phyloP scores from a whole-genome alignment of 2,113 vertebrate genomes.

The Zosterops hypoxanthus region DNA sequence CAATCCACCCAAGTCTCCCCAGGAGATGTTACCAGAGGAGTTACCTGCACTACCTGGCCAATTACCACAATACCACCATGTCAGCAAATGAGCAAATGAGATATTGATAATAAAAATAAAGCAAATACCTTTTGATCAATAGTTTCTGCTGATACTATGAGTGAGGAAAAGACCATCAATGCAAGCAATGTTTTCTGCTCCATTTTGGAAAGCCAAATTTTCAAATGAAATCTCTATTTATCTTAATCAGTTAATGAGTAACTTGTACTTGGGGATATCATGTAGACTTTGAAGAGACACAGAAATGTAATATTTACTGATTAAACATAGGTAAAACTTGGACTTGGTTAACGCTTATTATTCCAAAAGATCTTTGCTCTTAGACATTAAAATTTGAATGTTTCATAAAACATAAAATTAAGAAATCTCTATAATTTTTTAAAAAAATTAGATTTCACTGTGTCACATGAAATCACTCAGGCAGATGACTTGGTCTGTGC shows the following conservation, averaged over 20 bases:
- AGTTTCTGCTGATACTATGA: not conserved
- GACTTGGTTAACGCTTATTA: not conserved
- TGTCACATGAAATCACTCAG: rapidly evolving
- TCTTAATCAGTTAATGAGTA: slow-evolving; percentile 61
- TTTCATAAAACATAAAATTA: not conserved
- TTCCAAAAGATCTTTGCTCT: not conserved
- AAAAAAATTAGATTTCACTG: not conserved
- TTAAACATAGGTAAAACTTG: not conserved
- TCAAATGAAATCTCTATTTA: not conserved
- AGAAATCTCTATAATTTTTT: not conserved
- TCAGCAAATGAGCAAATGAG: not conserved
- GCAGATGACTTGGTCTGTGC: not conserved
- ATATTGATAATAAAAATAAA: not conserved
- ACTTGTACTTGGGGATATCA: not conserved
- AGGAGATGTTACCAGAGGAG: not conserved
- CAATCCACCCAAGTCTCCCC: not conserved
- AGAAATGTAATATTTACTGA: slow-evolving; percentile 47
- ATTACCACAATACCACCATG: rapidly evolving
- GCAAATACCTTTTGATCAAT: slow-evolving; percentile 54
- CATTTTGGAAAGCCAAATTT: slow-evolving; percentile 49
- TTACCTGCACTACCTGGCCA: not conserved
- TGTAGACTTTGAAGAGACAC: slow-evolving; percentile 7
- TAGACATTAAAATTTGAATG: not conserved
- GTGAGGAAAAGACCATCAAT: slow-evolving; percentile 27
- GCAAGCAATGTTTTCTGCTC: not conserved